Conservation (phyloP, 2,888 invertebrate genomes). For the Gymnocheta viridis region DNA sequence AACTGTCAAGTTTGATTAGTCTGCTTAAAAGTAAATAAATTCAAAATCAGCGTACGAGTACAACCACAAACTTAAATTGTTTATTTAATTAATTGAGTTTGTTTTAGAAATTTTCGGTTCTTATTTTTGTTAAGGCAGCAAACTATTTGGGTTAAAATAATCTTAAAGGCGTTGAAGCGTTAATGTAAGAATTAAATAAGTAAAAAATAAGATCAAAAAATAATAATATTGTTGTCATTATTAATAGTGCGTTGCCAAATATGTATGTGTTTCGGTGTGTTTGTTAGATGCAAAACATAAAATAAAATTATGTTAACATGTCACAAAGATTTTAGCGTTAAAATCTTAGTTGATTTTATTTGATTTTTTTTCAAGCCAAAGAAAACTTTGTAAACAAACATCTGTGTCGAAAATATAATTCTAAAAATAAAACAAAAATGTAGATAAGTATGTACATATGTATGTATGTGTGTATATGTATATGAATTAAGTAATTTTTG, state of each 20-base stretch:
- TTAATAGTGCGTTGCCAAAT: conserved; percentile 28
- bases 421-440: conserved; percentile 27
- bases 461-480: too few relatives aligned
- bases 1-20: conserved; percentile 65
- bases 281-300: conserved; percentile 23
- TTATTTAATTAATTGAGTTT: conserved; percentile 69
- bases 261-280: not conserved
- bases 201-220: not conserved
- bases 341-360: conserved; percentile 40
- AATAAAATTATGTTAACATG: conserved; percentile 63
- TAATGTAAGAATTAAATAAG: conserved; percentile 52
- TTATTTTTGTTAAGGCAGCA: conserved; percentile 45
- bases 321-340: conserved; percentile 60
- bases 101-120: conserved; percentile 32
- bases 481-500: conserved; percentile 2
- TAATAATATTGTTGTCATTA: conserved; percentile 49
- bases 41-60: conserved; percentile 16
- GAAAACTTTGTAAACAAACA: conserved; percentile 56
- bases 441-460: not conserved
- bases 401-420: conserved; percentile 50
- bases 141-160: conserved; percentile 69
- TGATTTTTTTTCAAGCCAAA: conserved; percentile 20
- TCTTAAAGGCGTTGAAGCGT: conserved; percentile 68
- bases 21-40: conserved; percentile 14
- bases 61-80: conserved; percentile 46